A percentile compares a stretch with the other conserved stretches of the same genome.
phyloP scores from a whole-genome alignment of 1,140 invertebrate species.

The Drosophila varians region DNA sequence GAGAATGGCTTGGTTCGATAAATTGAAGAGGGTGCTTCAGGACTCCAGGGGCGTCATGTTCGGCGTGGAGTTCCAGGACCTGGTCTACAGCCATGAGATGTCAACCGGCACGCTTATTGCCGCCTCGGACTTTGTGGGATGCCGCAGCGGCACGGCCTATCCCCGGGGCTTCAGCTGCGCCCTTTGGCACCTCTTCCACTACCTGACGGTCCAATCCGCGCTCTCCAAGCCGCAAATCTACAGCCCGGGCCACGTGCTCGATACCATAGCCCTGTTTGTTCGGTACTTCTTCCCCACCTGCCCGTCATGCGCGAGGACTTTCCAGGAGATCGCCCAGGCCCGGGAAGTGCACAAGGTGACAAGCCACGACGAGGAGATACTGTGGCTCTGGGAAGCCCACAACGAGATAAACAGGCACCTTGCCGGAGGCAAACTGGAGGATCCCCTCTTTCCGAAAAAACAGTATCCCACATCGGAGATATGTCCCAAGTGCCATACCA shows the following conservation, averaged over 20 bases:
- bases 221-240: neutral
- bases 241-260: neutral
- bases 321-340: neutral
- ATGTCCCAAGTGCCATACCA: neutral
- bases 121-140: neutral
- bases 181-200: neutral
- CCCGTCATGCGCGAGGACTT: neutral
- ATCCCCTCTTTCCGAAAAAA: conserved; percentile 94
- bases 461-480: conserved; percentile 89
- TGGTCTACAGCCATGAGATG: neutral
- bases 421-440: conserved; percentile 92
- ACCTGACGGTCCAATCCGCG: neutral
- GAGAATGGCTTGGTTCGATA: neutral
- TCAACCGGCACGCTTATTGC: neutral
- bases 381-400: conserved; percentile 97
- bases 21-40: neutral
- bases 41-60: neutral
- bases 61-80: neutral
- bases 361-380: conserved; percentile 82
- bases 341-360: neutral
- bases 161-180: neutral
- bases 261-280: neutral
- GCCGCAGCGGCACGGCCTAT: neutral
- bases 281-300: neutral
- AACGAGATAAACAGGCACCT: conserved; percentile 96